Conservation (phyloP, 2,888 invertebrate genomes). For the Machimus atricapillus region DNA sequence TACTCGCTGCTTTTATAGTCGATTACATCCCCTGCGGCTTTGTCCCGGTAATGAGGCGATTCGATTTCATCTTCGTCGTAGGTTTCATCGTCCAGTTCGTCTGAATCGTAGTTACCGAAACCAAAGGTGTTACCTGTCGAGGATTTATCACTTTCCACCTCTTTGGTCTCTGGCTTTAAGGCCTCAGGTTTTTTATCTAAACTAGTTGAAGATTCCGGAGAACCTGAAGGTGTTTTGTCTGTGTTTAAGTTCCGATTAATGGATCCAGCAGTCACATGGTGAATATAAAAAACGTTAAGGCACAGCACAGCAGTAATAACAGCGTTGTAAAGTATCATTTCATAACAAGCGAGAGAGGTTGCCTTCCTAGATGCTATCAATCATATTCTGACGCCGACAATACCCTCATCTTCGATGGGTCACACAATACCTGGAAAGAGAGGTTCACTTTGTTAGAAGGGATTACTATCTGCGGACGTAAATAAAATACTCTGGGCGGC, state of each 20-base stretch:
- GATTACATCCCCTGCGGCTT: slow-evolving; percentile 62
- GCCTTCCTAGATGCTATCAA: slow-evolving; percentile 15
- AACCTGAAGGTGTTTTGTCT: background rate
- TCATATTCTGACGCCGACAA: slow-evolving; percentile 12
- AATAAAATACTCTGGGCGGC: background rate
- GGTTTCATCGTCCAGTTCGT: slow-evolving; percentile 44
- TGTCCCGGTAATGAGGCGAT: slow-evolving; percentile 53
- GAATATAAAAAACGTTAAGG: slow-evolving; percentile 43
- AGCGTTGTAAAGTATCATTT: slow-evolving; percentile 44
- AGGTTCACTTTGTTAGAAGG: background rate
- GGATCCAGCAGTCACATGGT: slow-evolving; percentile 23
- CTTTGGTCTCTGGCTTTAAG: slow-evolving; percentile 17
- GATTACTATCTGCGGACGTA: slow-evolving; percentile 6
- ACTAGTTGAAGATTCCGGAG: slow-evolving; percentile 15
- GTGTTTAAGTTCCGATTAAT: slow-evolving; percentile 13
- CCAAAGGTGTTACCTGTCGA: background rate
- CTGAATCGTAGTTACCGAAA: slow-evolving; percentile 8
- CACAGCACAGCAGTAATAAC: slow-evolving; percentile 45
- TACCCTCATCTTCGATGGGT: slow-evolving; percentile 21
- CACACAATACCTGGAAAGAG: slow-evolving; percentile 17
- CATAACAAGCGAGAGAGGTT: slow-evolving; percentile 8
- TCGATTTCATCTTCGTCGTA: slow-evolving; percentile 58
- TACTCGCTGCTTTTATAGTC: slow-evolving; percentile 60
- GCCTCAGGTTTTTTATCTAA: slow-evolving; percentile 11
- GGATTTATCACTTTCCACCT: slow-evolving; percentile 7